Evolutionary conservation across 1,140 invertebrate species (phyloP), one percentile per base, ranked within the genome.

Genomic region (Eufriesea mexicana): DNA sequence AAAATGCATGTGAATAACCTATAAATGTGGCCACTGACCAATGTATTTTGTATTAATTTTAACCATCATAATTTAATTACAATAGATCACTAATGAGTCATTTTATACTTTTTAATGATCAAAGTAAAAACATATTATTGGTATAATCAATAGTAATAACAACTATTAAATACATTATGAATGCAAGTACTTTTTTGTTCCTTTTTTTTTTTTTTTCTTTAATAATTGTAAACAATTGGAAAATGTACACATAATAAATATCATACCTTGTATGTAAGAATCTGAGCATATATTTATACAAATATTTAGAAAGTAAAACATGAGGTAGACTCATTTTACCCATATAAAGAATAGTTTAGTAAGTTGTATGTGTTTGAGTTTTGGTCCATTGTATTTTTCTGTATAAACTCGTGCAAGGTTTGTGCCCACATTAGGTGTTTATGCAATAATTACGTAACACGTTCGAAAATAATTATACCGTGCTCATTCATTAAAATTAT

Each of bases 281-380:
- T 61, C 35, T 84, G 51, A 59, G 2, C 23, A 12, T 83, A 74
- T 25, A 85, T 85, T 77, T 72, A 66, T 87, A 84, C 59, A 84
- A 87, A 83, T 74, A 18, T 89, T 80, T 74, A 80, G 16, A 66
- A 84, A 86, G 57, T 79, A 88, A 88, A 88, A 83, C 68, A 79
- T 86, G 86, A 89, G 86, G 87, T 89, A 89, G 86, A 89, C 85
- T 77, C 76, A 86, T 51, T 66, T 84, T 89, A 88, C 55, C 10
- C 62, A 75, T 88, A 42, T 78, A 83, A 89, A 67, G 64, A 89
- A 86, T 80, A 86, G 77, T 61, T 66, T 62, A 28, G 5, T 55
- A 61, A 70, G n/a, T 79, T 83, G n/a, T 75, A 84, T 84, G 84
- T 64, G 62, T 79, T 68, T 84, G 42, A 54, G 54, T 84, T 73